Percentiles rank a stretch among this genome's conserved stretches.
phyloP scores from a whole-genome alignment of 2,113 vertebrate species.

The Chiloscyllium plagiosum region DNA sequence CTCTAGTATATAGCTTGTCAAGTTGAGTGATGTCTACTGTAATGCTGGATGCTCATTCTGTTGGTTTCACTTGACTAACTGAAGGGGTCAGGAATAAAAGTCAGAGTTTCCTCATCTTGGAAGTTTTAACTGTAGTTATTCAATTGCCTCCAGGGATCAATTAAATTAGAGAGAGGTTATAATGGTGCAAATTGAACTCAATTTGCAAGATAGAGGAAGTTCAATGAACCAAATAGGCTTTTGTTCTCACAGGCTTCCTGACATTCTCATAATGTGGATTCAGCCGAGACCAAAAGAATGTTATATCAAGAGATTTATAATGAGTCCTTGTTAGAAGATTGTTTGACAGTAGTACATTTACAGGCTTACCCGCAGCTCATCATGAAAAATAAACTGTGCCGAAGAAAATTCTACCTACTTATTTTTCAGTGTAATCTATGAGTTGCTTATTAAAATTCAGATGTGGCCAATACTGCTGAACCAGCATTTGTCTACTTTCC shows the following conservation, averaged over 20 bases:
- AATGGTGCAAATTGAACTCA: slow-evolving; percentile 20
- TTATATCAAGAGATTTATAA: not conserved
- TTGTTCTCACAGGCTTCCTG: not conserved
- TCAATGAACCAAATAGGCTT: slow-evolving; percentile 27
- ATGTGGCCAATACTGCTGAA: not conserved
- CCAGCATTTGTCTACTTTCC: not conserved
- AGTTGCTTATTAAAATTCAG: not conserved
- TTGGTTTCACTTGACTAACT: not conserved
- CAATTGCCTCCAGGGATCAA: slow-evolving; percentile 16
- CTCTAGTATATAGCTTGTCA: not conserved
- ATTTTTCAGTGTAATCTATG: not conserved
- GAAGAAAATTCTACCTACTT: not conserved
- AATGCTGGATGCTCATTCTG: not conserved
- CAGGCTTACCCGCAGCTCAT: not conserved
- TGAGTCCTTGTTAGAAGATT: not conserved
- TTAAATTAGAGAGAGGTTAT: slow-evolving; percentile 6
- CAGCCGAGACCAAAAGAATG: not conserved
- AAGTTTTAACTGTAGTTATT: slow-evolving; percentile 5
- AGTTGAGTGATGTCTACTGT: not conserved
- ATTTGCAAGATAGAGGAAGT: not conserved
- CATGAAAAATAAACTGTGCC: not conserved
- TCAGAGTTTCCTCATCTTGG: not conserved
- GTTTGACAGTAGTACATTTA: not conserved
- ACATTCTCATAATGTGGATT: not conserved
- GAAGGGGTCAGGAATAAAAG: not conserved